Base-by-base conservation (phyloP, 2,113 vertebrate genomes). In the Oreochromis tanganicae region DNA sequence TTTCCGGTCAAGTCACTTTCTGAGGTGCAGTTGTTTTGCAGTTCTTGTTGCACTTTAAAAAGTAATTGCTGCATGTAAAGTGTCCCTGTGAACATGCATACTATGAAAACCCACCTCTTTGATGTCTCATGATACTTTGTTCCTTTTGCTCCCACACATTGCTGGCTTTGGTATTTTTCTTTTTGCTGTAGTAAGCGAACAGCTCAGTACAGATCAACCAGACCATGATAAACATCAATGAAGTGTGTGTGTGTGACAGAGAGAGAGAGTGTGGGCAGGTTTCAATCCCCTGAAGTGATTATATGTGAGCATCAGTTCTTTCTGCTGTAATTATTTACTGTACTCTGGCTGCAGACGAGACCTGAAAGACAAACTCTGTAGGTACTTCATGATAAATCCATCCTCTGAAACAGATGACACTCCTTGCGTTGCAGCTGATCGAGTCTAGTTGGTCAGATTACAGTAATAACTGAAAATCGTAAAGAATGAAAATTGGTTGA, bases 221-320 rank as follows among this genome's bases (percentile, higher is more conserved):
- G 85, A 88, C 59, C 73, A 82, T 80, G 88, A 89, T 91, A 90
- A 82, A 91, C 91, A 90, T 89, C 80, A 94, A 82, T 87, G 68
- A 80, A 19, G 61, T n/a, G 29, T 63, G 32, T 84, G 84, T 34
- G 29, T 38, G 63, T 9, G 14, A 8, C 27, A 32, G 68, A 54
- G 82, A 6, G 55, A 41, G 17, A 21, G 73, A 21, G 48, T 80
- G 41, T 36, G 36, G 34, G 75, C 56, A 61, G 71, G 36, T 50
- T 75, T 91, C 63, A 84, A 4, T 80, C 73, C 84, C 90, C 85
- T 87, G 85, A 84, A 87, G 54, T 66, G 57, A 84, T 54, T 80
- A 10, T 66, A 50, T 88, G 32, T 79, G 52, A 61, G 11, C 27
- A 81, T 82, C 5, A 3, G 3, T 78, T 73, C 32, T 80, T 61